Evolutionary conservation across 64 coral and sea anemone species (phyloP), one percentile per base, ranked within the genome.

Genomic region (Pocillopora verrucosa): DNA sequence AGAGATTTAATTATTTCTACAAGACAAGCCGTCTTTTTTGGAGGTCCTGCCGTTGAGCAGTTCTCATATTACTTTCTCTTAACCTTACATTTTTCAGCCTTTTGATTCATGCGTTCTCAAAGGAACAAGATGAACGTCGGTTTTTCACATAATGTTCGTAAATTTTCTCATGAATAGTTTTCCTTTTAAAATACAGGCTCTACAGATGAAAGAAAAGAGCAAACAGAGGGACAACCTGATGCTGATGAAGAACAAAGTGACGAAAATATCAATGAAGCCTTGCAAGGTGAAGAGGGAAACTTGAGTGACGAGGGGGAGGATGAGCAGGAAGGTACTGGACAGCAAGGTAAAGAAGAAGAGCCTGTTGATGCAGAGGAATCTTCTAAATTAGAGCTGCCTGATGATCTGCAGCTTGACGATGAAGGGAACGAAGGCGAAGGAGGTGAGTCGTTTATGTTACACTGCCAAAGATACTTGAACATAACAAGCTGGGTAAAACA

Each of bases 161-260:
- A 11, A 26, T 34, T 6, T 26, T 36, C 15, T 16, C 73, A 6
- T 17, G 17, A 3, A 45, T 69, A 10, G 14, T 56, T 68, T 68
- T 58, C 74, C 36, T 17, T 58, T 7, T 74, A 58, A 22, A 10
- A n/a, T 25, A 85, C 41, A 96, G 94, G 86, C 34, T 69, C 94
- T 81, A 74, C 79, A 64, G 94, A 93, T 75, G 87, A 96, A 56
- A 96, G 94, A 75, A 96, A 90, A 75, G 88, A 96, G 5, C 73
- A 96, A 78, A 38, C 80, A 24, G 70, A 86, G 11, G 36, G 61
- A 30, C 67, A 80, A 12, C 69, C 79, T 41, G 61, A 68, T 59
- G 88, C 25, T 57, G 80, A 96, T 15, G 91, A 92, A 65, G 94
- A 96, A 16, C 68, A 87, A 60, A 84, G 68, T 9, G 58, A 95